Percentiles rank a stretch among this genome's conserved stretches.
Evolutionary conservation across 2,113 vertebrate genomes (phyloP).

Genomic region (Tachysurus fulvidraco): DNA sequence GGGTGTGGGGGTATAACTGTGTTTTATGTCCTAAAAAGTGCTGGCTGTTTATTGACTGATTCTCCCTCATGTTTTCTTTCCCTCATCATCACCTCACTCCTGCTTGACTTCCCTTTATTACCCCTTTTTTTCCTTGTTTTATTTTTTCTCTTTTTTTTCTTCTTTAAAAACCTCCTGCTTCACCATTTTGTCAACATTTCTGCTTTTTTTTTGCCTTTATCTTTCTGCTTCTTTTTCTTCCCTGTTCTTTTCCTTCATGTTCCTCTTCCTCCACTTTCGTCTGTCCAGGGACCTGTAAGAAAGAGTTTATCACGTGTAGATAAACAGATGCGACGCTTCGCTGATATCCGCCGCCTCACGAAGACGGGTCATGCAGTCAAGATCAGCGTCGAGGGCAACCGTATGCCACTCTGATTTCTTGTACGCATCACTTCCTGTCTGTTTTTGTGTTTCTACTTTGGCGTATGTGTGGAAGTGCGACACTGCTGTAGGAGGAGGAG

Average conservation of each 20-base stretch:
- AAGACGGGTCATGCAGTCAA: constrained; percentile 94
- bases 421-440: background rate
- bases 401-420: constrained; percentile 92
- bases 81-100: background rate
- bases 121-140: background rate
- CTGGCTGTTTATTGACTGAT: background rate
- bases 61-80: background rate
- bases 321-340: constrained; percentile 96
- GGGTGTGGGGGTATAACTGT: background rate
- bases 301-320: constrained; percentile 95
- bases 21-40: background rate
- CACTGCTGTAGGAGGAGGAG: background rate
- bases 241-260: background rate
- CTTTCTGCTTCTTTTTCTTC: background rate
- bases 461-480: background rate
- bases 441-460: constrained; percentile 11
- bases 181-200: background rate
- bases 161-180: background rate
- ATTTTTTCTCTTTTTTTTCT: too few relatives aligned
- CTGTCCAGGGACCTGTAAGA: constrained; percentile 84
- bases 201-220: background rate
- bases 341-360: constrained; percentile 91
- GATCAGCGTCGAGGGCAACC: constrained; percentile 97
- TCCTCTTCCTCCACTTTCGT: background rate
- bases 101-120: background rate